A percentile compares a stretch with the other conserved stretches of the same genome.
Evolutionary conservation across 2,113 vertebrate genomes (phyloP).

Genomic region (Gobio gobio): DNA sequence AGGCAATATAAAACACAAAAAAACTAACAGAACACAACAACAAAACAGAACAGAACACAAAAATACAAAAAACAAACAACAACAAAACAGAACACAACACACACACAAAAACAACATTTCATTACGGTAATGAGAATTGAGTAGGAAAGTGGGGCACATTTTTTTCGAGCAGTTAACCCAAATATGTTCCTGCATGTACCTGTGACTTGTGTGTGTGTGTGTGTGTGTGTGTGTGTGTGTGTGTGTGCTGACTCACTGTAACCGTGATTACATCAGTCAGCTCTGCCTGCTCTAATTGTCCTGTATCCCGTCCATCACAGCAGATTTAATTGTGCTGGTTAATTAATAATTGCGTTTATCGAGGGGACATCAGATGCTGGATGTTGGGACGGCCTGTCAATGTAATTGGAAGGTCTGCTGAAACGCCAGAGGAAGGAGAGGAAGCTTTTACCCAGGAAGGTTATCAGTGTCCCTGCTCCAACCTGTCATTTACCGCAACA

Average conservation of each 20-base stretch:
- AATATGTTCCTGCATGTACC: neutral
- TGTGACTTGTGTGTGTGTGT: conserved; percentile 28
- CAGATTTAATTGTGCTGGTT: conserved; percentile 79
- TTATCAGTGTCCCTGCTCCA: conserved; percentile 75
- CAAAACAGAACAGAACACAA: neutral
- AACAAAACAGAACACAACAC: neutral
- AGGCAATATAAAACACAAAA: too few relatives aligned
- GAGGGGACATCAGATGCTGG: conserved; percentile 71
- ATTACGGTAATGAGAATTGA: neutral
- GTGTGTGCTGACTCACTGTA: conserved; percentile 57
- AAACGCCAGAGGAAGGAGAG: conserved; percentile 70
- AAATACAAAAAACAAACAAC: neutral
- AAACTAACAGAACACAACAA: neutral
- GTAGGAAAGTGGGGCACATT: neutral
- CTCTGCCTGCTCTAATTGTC: conserved; percentile 68
- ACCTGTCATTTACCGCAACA: conserved; percentile 72
- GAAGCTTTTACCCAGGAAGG: conserved; percentile 79
- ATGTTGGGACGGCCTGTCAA: conserved; percentile 65
- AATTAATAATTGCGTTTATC: conserved; percentile 84
- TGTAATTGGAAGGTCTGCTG: conserved; percentile 80
- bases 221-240: conserved; percentile 36
- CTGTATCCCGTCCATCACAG: conserved; percentile 72
- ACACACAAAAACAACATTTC: neutral
- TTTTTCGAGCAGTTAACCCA: neutral
- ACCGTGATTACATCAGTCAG: conserved; percentile 68